Evolutionary conservation across 2,113 vertebrate genomes (phyloP), one percentile per base, ranked within the genome.

Genomic region (Cervus canadensis): DNA sequence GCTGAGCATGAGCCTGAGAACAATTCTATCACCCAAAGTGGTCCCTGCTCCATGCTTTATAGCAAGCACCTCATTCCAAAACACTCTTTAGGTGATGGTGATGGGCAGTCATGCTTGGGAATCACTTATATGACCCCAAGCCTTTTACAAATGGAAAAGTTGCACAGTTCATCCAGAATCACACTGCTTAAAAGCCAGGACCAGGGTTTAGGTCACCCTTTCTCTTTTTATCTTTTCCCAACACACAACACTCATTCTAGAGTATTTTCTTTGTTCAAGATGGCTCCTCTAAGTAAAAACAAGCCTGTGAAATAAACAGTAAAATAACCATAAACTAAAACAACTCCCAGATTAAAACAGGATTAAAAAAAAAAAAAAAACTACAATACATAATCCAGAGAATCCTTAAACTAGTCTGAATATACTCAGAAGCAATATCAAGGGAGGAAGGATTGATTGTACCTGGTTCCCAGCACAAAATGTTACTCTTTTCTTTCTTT

Each of bases 201-300:
- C 15, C 10, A 28, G 21, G 50, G 64, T 23, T n/a, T 67, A 45
- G 7, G 15, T 87, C 36, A 59, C 7, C 1, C 1, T 45, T 93
- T 89, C 82, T 78, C 15, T 30, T 45, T 93, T 84, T 40, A 71
- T 87, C 48, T 95, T 82, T 2, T 92, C 36, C 52, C 9, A 71
- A 71, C 60, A 79, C n/a, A 90, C 6, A 62, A 33, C 11, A 74
- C 23, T 95, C 87, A 45, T 56, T 52, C 36, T 95, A 93, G 52
- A 89, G 19, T 60, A 17, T 48, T 15, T 87, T 93, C 9, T 83
- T 23, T 85, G 25, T 64, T 36, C n/a, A 43, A 7, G 12, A 43
- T 40, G 50, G 28, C 54, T 67, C 16, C 33, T 74, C 50, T 84
- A 76, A 92, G 43, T 71, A 96, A 94, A 96, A 93, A 62, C 28